Percentiles rank a stretch among this genome's conserved stretches.
Conservation (phyloP, 2,888 invertebrate species). For the Melolontha melolontha region DNA sequence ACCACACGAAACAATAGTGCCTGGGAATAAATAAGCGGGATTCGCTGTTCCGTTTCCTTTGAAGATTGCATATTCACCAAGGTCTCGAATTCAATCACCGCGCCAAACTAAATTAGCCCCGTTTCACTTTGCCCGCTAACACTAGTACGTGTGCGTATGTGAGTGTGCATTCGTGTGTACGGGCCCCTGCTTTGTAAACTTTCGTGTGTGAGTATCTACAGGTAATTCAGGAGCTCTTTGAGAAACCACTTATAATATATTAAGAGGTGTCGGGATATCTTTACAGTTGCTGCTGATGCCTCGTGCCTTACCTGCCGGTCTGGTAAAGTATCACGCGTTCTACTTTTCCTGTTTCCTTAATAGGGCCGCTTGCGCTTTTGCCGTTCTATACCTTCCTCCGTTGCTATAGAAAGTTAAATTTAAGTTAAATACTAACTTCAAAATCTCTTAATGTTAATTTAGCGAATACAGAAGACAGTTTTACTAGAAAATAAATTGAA, state of each 20-base stretch:
- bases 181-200: slow-evolving; percentile 9
- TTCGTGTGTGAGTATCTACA: slow-evolving; percentile 5
- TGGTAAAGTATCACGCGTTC: not conserved
- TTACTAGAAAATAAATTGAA: too few relatives aligned
- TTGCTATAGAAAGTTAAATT: slow-evolving; percentile 2
- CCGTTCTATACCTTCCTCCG: not conserved
- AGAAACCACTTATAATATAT: slow-evolving; percentile 29
- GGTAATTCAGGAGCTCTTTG: slow-evolving; percentile 15
- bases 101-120: slow-evolving; percentile 24
- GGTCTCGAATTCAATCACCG: slow-evolving; percentile 33
- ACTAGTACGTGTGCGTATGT: not conserved
- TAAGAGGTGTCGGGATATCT: slow-evolving; percentile 27
- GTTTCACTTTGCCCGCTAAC: slow-evolving; percentile 4
- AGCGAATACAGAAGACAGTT: too few relatives aligned
- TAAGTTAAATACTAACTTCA: too few relatives aligned
- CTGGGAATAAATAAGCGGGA: slow-evolving; percentile 31
- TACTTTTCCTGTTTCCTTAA: slow-evolving; percentile 7
- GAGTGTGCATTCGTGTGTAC: not conserved
- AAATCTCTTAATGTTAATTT: too few relatives aligned
- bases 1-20: slow-evolving; percentile 26
- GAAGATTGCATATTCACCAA: slow-evolving; percentile 27
- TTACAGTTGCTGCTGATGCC: slow-evolving; percentile 4
- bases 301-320: not conserved
- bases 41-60: slow-evolving; percentile 24
- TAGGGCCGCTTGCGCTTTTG: slow-evolving; percentile 8